Base-by-base conservation (phyloP, 1,140 invertebrate genomes). In the Drosophila burlai region DNA sequence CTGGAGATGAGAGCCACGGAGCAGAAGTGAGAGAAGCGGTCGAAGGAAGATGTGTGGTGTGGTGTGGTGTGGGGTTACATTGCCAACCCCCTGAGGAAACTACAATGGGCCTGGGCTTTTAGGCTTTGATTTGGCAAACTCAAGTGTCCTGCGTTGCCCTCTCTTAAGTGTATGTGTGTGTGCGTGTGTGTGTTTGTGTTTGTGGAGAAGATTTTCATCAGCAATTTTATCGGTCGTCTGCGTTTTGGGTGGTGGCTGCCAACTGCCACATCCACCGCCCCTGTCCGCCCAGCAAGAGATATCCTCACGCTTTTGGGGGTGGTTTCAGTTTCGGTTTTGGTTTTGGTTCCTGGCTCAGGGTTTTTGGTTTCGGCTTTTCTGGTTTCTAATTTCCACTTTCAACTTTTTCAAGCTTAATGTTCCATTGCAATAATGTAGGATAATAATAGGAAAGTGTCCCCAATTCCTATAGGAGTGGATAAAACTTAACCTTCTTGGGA, bases 191-290 rank as follows among this genome's bases (percentile, higher is more conserved):
- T 31, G 60, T 59, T 26, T 42, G 52, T 80, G 69, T 73, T 77
- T 86, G 55, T 76, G 40, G 58, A 74, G 76, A 89, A 83, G 83
- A 87, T 87, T 89, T 87, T 87, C 83, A 89, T 83, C 83, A 83
- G 82, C 63, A 84, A 85, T 80, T 85, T 86, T 85, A 81, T 82
- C 80, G 73, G 66, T 76, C 83, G 83, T 81, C 81, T 89, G 81
- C 61, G 54, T 68, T 89, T 87, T 77, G 83, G 83, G 83, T 87
- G 83, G 83, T 87, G 83, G 83, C 83, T 84, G 81, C 61, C 79
- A 64, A 46, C 61, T 63, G 52, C 52, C 34, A 55, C 52, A 55
- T 50, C 47, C 63, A 38, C 21, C 46, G 45, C 46, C 67, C 43
- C 75, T 50, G 38, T 50, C 42, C 54, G 29, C 52, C 55, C 47